Conservation (phyloP, 2,888 invertebrate species). For the Lasioglossum lativentre region DNA sequence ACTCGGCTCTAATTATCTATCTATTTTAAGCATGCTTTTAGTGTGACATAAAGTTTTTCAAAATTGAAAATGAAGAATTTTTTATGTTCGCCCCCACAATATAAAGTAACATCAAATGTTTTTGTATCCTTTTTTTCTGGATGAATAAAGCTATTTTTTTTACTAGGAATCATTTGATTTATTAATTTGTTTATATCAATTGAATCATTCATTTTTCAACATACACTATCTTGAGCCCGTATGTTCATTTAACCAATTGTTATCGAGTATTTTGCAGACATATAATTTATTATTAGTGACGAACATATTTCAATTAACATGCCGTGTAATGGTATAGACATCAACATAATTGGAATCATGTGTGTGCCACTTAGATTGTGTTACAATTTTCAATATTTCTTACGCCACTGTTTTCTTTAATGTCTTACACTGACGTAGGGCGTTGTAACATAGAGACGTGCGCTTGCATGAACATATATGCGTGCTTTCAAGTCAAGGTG, state of each 20-base stretch:
- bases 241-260: not conserved
- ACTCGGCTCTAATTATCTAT: not conserved
- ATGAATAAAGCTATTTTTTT: slow-evolving; percentile 3
- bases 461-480: slow-evolving; percentile 54
- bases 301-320: not conserved
- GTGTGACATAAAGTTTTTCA: not conserved
- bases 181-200: not conserved
- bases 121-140: not conserved
- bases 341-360: slow-evolving; percentile 15
- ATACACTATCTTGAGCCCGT: not conserved
- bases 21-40: not conserved
- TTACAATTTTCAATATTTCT: slow-evolving; percentile 30
- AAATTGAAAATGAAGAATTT: not conserved
- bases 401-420: slow-evolving; percentile 65
- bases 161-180: not conserved
- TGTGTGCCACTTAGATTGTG: not conserved
- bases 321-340: slow-evolving; percentile 2
- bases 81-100: not conserved
- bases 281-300: not conserved
- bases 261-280: not conserved
- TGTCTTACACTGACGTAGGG: slow-evolving; percentile 50
- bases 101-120: not conserved
- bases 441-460: slow-evolving; percentile 53
- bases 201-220: not conserved
- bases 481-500: slow-evolving; percentile 65